These are phyloP conservation scores for Ammodytes marinus DNA, from an alignment of 2,113 vertebrate species.

Conservation along the genomic window DNA sequence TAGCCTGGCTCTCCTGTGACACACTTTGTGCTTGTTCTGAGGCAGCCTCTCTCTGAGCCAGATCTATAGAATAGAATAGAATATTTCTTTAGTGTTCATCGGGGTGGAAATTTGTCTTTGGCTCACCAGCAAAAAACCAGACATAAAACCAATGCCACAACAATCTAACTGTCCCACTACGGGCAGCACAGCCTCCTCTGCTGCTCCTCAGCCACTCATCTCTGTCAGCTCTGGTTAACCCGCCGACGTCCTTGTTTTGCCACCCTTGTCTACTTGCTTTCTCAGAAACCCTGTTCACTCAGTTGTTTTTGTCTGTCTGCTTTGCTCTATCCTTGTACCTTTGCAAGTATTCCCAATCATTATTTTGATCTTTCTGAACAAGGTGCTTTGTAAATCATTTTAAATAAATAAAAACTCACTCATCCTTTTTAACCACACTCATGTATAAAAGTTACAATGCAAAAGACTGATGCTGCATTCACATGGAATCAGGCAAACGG, in stretches of 20 bases:
- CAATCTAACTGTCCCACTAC: constrained; percentile 8
- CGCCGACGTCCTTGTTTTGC: constrained; percentile 38
- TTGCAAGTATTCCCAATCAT: constrained; percentile 16
- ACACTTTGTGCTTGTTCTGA: constrained; percentile 53
- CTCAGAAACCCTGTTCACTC: constrained; percentile 8
- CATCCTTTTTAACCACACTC: constrained; percentile 4
- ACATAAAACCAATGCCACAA: no score
- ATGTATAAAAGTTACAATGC: constrained; percentile 28
- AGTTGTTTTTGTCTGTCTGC: constrained; percentile 14
- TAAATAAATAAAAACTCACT: constrained; percentile 22
- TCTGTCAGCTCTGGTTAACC: constrained; percentile 35
- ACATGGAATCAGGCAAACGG: no score
- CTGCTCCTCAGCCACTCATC: constrained; percentile 31
- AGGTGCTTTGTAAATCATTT: constrained; percentile 29
- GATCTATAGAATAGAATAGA: constrained; percentile 2
- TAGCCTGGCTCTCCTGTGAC: constrained; percentile 62
- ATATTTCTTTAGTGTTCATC: no score
- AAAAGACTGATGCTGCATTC: neutral
- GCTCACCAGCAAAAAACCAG: no score
- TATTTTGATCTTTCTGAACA: constrained; percentile 38
- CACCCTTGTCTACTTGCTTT: constrained; percentile 38
- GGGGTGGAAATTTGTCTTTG: no score
- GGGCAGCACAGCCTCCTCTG: constrained; percentile 29
- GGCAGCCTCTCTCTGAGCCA: constrained; percentile 34
- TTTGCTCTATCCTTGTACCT: constrained; percentile 23